phyloP scores from a whole-genome alignment of 2,113 vertebrate species.

The Callocephalon fimbriatum region DNA sequence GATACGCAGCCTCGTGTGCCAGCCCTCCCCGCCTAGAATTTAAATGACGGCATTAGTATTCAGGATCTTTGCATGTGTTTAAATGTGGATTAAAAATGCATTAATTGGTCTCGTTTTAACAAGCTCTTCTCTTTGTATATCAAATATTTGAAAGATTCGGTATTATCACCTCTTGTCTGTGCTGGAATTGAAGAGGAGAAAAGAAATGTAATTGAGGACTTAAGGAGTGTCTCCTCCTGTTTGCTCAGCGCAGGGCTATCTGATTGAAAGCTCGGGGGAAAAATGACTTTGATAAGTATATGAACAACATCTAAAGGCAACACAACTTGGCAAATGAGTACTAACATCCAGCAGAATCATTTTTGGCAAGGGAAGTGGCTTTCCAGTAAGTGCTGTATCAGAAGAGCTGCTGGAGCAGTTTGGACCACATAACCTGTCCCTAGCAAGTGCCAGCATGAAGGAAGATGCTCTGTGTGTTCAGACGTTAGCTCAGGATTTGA shows the following conservation, averaged over 20 bases:
- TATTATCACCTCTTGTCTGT: constrained; percentile 63
- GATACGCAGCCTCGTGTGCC: constrained; percentile 20
- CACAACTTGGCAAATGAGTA: not conserved
- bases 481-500: not conserved
- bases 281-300: constrained; percentile 51
- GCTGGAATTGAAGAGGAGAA: constrained; percentile 58
- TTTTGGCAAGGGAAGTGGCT: not conserved
- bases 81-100: constrained; percentile 74
- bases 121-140: constrained; percentile 70
- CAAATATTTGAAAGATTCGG: constrained; percentile 72
- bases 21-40: constrained; percentile 12
- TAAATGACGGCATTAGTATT: constrained; percentile 62
- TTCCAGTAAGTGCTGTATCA: not conserved
- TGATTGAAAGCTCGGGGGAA: not conserved
- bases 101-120: constrained; percentile 73
- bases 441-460: not conserved
- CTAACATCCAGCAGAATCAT: not conserved
- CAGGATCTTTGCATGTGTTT: constrained; percentile 66
- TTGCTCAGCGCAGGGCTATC: not conserved
- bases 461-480: not conserved
- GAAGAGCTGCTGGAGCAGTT: not conserved
- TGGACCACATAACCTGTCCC: not conserved
- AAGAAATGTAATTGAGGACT: constrained; percentile 62
- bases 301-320: not conserved
- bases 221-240: constrained; percentile 47